A percentile compares a stretch with the other conserved stretches of the same genome.
These are phyloP conservation scores for Linnaemya vulpina DNA, from an alignment of 2,888 invertebrate genomes.

Conservation along the genomic window DNA sequence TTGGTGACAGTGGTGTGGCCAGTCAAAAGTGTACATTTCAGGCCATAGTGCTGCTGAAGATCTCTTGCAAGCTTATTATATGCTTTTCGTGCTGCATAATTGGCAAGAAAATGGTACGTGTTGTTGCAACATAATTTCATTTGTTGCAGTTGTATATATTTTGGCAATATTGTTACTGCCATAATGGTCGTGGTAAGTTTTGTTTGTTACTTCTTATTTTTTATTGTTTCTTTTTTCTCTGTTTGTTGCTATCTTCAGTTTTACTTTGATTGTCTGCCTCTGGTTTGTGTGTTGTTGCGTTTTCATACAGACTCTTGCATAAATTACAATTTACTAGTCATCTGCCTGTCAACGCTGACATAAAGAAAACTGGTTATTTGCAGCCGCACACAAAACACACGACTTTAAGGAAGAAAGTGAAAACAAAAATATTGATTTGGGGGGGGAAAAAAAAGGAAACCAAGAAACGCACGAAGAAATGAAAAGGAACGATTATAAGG, in stretches of 20 bases:
- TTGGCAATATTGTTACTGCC: conserved; percentile 52
- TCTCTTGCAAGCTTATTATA: conserved; percentile 30
- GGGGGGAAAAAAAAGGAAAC: background rate
- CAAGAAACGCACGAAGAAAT: too few species aligned
- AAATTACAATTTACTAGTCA: conserved; percentile 69
- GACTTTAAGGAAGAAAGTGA: conserved; percentile 37
- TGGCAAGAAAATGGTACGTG: conserved; percentile 59
- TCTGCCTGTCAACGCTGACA: conserved; percentile 69
- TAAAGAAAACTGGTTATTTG: conserved; percentile 64
- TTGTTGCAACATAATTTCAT: conserved; percentile 64
- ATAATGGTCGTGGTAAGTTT: conserved; percentile 59
- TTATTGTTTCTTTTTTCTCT: too few species aligned
- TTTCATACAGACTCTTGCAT: conserved; percentile 62
- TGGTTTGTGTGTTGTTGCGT: conserved; percentile 17
- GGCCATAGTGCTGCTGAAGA: conserved; percentile 34
- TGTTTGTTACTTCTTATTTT: too few species aligned
- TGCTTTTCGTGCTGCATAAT: conserved; percentile 51
- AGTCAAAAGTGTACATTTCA: too few species aligned
- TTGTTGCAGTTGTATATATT: conserved; percentile 39
- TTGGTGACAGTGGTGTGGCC: too few species aligned
- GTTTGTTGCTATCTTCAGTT: too few species aligned
- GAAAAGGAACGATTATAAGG: conserved; percentile 16
- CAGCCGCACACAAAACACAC: conserved; percentile 37
- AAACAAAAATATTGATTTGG: conserved; percentile 41
- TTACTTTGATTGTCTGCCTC: conserved; percentile 27